Evolutionary conservation across 2,797 vertebrate genomes (phyloP).

Genomic region (Chaetodon trifasciatus): DNA sequence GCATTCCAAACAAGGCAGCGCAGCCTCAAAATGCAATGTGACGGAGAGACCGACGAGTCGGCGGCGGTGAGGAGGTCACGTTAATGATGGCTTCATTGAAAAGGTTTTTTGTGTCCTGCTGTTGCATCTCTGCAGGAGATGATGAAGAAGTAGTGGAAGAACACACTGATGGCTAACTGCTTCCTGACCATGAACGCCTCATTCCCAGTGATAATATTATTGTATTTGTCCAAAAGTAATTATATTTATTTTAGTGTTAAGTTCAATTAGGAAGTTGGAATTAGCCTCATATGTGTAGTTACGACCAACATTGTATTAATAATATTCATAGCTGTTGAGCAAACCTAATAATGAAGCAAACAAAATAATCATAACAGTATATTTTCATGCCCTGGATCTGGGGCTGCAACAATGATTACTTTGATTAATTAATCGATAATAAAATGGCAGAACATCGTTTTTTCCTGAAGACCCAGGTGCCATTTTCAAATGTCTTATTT

Average conservation of each 20-base stretch:
- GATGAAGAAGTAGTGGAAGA: background rate
- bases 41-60: background rate
- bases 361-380: too few species aligned
- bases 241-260: background rate
- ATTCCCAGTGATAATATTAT: background rate
- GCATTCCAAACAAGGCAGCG: slow-evolving; percentile 48
- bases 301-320: background rate
- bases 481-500: background rate
- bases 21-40: background rate
- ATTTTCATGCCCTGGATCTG: too few species aligned
- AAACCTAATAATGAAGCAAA: too few species aligned
- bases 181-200: background rate
- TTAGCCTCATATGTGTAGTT: background rate
- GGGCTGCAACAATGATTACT: too few species aligned
- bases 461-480: too few species aligned
- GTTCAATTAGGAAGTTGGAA: background rate
- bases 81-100: background rate
- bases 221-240: background rate
- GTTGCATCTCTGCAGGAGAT: slow-evolving; percentile 23
- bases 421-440: too few species aligned
- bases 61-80: background rate
- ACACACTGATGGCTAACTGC: background rate
- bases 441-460: too few species aligned
- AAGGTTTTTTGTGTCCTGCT: background rate
- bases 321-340: too few species aligned